Base-by-base conservation (phyloP, 2,113 vertebrate genomes). In the Carassius auratus region DNA sequence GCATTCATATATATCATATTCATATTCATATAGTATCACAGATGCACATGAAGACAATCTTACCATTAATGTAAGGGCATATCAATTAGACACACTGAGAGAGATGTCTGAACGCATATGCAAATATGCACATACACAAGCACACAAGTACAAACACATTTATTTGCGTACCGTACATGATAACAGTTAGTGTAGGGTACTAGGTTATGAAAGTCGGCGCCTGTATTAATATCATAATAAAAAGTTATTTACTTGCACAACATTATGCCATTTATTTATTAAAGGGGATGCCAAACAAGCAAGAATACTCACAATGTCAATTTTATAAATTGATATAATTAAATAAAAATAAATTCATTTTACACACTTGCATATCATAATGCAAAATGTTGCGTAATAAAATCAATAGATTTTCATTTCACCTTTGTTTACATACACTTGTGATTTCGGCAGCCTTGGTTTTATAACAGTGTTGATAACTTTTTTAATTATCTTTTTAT, bases 101-200 rank as follows among this genome's bases (percentile, higher is more conserved):
- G 75, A 42, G 3, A 15, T 42, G 74, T 64, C 19, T 64, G 5
- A 55, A 50, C 21, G 52, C 36, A 68, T 33, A 76, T 36, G 81
- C 71, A 81, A 73, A 82, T 74, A 76, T 30, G 14, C 76, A 61
- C 42, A 55, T 45, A 52, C 64, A 81, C 33, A 81, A 33, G 15
- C 1, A 30, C 2, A 38, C 55, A 64, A 13, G n/a, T 17, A 59
- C 57, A 33, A n/a, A 75, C 55, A 81, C 78, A 69, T 30, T 66
- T 0, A 78, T 52, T 66, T 64, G 19, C 61, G 36, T 26, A 38
- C 71, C 17, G 36, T n/a, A 71, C 26, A 10, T 19, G 8, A 59
- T 81, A 66, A 36, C 19, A 33, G 57, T 84, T 26, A 75, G 61
- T 84, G 33, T 33, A 52, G 26, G 68, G 36, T 71, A 71, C 79